Base-by-base conservation (phyloP, 2,797 vertebrate genomes). In the Lepilemur septentrionalis region DNA sequence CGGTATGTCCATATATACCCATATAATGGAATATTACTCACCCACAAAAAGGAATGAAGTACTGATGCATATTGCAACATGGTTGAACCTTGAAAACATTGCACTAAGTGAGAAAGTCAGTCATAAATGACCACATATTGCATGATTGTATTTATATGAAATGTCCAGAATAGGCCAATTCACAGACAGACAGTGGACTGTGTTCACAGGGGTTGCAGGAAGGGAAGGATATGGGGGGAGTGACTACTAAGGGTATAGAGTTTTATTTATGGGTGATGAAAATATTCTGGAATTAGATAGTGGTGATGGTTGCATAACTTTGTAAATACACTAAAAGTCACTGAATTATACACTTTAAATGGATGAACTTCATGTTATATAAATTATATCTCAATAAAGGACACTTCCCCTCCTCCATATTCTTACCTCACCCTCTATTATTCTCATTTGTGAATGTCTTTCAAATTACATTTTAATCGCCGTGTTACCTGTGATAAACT, bases 391-490 rank as follows among this genome's bases (percentile, higher is more conserved):
- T 73, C 30, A 86, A 11, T 57, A 43, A 50, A 76, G 14, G 17
- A 38, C 32, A 35, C 23, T 41, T 81, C 6, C 30, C 4, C 28
- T n/a, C 28, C 25, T 30, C 50, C 25, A 48, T 46, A 7, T 38
- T 84, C 75, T 80, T 89, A 65, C 48, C 59, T 86, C 79, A 63
- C 15, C 81, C 14, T 91, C 5, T 35, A 72, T 73, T 78, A 72
- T 73, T 78, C n/a, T 81, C n/a, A 67, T 50, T 87, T 85, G 28
- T 70, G 38, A 86, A 81, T 76, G 59, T n/a, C 14, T 85, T 80
- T 79, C 35, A 84, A 95, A 83, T 93, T 43, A 48, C 69, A 69
- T 89, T 95, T 92, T 63, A 78, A 83, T 90, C 79, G 32, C 38
- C 17, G 0, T 70, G 9, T 85, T 81, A 14, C 41, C 55, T 78